Conservation (phyloP, 2,888 invertebrate genomes). For the Neocrepidodera transversa region DNA sequence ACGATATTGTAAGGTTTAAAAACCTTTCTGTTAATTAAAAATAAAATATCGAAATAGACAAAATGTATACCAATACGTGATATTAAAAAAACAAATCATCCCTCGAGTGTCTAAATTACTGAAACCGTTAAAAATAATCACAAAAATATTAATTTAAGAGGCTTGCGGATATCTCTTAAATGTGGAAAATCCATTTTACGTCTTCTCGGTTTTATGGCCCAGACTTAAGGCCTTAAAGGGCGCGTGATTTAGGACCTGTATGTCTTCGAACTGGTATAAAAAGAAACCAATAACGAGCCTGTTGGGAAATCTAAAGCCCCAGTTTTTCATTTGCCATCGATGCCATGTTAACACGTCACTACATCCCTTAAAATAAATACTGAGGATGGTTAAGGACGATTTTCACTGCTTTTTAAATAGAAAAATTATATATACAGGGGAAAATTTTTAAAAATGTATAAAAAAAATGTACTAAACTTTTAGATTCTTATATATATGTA, state of each 20-base stretch:
- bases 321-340: constrained; percentile 31
- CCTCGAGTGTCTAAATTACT: too few relatives aligned
- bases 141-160: constrained; percentile 27
- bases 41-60: too few relatives aligned
- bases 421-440: too few relatives aligned
- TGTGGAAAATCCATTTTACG: constrained; percentile 28
- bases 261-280: constrained; percentile 24
- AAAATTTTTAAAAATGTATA: too few relatives aligned
- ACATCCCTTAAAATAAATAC: constrained; percentile 7
- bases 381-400: neutral
- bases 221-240: constrained; percentile 27
- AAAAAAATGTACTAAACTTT: too few relatives aligned
- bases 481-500: too few relatives aligned
- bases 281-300: constrained; percentile 39
- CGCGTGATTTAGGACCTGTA: constrained; percentile 37
- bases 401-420: too few relatives aligned
- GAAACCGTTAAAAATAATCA: constrained; percentile 4
- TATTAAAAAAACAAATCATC: too few relatives aligned
- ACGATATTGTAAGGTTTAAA: too few relatives aligned
- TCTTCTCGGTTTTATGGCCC: constrained; percentile 27
- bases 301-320: constrained; percentile 40
- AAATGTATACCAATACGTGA: too few relatives aligned
- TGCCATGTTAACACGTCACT: constrained; percentile 25
- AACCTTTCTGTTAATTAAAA: too few relatives aligned
- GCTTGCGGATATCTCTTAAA: constrained; percentile 23